Evolutionary conservation across 2,113 vertebrate species (phyloP), one percentile per base, ranked within the genome.

Genomic region (Hoplias malabaricus): DNA sequence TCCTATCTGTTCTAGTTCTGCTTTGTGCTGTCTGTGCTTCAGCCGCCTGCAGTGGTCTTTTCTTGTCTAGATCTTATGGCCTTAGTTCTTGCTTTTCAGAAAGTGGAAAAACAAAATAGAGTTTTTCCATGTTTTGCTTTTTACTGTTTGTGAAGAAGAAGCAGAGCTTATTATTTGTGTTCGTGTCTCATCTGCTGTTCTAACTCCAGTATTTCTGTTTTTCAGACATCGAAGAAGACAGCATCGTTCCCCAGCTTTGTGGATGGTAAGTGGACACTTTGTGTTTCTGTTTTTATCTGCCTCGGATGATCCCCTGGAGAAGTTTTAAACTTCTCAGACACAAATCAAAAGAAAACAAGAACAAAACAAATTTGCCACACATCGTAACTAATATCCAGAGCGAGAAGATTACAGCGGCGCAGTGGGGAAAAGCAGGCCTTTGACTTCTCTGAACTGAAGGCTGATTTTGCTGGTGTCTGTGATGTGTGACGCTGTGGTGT

Each of bases 241-340:
- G 91, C 96, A 16, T 93, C 97, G 1, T 99, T 98, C 86, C 98
- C 97, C 81, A 98, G 96, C 89, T 99, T 99, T 90, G 97, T 99
- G 66, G 98, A 98, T 85, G 98, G 98, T 99, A 90, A 96, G 97
- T 90, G 73, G 65, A 9, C 57, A n/a, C 34, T 73, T 76, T 56
- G 13, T 71, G 10, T 63, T 53, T 38, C 31, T 27, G 62, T 19
- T 73, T 29, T 73, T 73, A 33, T 61, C 42, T 72, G 31, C 62
- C 19, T 65, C 14, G 21, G 9, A 57, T 56, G 50, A 66, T 71
- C 46, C 75, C 13, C 69, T 27, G 23, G 5, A 33, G 65, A 57
- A 27, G 31, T 54, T 66, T 67, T 53, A 59, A 78, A 70, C 53
- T 56, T 57, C 27, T 70, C 13, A 7, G 25, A 63, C 31, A 57